phyloP scores from a whole-genome alignment of 2,113 vertebrate genomes.

The Microcebus tavaratra region DNA sequence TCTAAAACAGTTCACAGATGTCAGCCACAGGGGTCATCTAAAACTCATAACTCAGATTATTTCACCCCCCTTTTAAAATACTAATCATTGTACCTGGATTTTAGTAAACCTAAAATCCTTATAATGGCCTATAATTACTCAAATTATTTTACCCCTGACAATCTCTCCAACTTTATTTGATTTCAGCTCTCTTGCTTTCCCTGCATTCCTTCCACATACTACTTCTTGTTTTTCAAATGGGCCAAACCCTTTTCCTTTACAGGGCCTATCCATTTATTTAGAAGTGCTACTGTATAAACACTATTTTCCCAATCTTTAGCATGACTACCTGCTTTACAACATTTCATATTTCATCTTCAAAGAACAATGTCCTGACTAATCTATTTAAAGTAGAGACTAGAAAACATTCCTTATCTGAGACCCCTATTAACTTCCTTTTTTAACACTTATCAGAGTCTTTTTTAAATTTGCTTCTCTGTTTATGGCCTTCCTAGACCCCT shows the following conservation, averaged over 20 bases:
- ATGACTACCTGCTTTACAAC: background rate
- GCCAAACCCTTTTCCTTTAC: background rate
- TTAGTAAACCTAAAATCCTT: background rate
- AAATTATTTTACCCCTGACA: background rate
- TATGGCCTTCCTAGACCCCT: background rate
- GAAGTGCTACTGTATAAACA: background rate
- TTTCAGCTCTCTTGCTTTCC: background rate
- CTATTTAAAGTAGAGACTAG: background rate
- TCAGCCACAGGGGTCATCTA: background rate
- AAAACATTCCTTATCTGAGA: background rate
- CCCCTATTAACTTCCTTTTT: background rate
- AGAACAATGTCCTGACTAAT: background rate
- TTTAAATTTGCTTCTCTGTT: background rate
- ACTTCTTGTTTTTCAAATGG: background rate
- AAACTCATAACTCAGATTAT: background rate
- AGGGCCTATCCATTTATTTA: background rate
- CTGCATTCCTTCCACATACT: background rate
- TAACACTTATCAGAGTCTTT: background rate
- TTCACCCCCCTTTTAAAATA: background rate
- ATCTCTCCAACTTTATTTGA: background rate
- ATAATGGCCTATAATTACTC: background rate
- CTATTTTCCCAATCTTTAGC: background rate
- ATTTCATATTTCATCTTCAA: background rate
- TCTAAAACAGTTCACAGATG: background rate
- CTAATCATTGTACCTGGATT: background rate